These are phyloP conservation scores for Anneissia japonica DNA, from an alignment of 35 echinoderm and acorn worm genomes.

Conservation along the genomic window DNA sequence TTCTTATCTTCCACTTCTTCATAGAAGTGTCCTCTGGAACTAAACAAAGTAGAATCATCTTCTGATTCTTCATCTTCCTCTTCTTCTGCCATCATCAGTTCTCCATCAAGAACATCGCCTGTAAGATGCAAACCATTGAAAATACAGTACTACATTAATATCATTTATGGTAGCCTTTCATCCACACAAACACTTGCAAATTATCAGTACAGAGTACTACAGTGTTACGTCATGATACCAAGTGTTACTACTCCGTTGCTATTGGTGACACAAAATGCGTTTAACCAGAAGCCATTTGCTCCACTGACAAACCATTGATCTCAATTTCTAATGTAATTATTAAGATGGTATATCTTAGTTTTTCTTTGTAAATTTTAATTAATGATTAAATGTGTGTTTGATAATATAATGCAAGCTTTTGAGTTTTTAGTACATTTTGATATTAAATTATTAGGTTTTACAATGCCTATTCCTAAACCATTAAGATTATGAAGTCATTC, in stretches of 20 bases:
- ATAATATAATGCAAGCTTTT: no score
- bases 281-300: no score
- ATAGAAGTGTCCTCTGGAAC: slow-evolving; percentile 59
- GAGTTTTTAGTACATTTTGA: no score
- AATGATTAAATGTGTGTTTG: no score
- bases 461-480: no score
- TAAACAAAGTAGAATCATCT: slow-evolving; percentile 52
- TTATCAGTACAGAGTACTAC: no score
- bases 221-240: not conserved
- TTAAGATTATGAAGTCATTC: no score
- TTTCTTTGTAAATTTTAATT: no score
- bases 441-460: no score
- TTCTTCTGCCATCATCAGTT: slow-evolving; percentile 48
- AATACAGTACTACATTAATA: not conserved
- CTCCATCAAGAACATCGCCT: slow-evolving; percentile 69
- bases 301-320: not conserved
- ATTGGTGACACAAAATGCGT: not conserved
- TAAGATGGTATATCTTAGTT: no score
- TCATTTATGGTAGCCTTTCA: not conserved
- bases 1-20: slow-evolving; percentile 99
- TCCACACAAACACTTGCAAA: no score
- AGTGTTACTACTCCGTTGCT: not conserved
- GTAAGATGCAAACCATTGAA: not conserved
- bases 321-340: no score
- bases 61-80: slow-evolving; percentile 28